A percentile compares a stretch with the other conserved stretches of the same genome.
Conservation (phyloP, 2,113 vertebrate species). For the Tringa solitaria region DNA sequence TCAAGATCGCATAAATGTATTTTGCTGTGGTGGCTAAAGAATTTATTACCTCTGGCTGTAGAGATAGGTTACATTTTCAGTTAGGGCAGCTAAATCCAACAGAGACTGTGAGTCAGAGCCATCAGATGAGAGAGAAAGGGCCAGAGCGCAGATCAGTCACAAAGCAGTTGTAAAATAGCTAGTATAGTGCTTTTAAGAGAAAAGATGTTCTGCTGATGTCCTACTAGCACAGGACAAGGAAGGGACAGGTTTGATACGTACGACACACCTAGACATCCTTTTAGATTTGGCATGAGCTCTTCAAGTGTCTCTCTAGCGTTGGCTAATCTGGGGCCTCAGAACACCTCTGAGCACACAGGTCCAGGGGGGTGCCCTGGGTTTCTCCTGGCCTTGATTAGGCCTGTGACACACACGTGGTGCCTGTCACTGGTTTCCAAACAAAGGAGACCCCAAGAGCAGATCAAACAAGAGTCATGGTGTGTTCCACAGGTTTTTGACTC, state of each 20-base stretch:
- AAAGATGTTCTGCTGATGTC: neutral
- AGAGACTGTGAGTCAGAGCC: neutral
- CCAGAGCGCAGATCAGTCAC: neutral
- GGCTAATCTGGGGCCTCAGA: neutral
- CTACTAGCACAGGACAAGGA: neutral
- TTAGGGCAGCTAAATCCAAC: neutral
- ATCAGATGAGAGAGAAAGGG: neutral
- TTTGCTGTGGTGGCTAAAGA: neutral
- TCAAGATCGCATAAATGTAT: neutral
- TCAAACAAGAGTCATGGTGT: neutral
- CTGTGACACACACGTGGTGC: neutral
- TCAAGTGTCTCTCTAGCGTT: neutral
- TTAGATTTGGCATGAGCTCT: neutral
- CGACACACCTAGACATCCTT: neutral
- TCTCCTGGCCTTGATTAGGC: neutral
- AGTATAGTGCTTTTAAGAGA: neutral
- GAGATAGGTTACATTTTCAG: neutral
- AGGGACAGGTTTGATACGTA: neutral
- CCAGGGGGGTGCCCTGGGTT: neutral
- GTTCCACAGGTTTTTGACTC: neutral
- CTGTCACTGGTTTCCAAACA: neutral
- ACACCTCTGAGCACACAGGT: neutral
- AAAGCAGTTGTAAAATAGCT: neutral
- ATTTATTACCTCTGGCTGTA: constrained; percentile 1
- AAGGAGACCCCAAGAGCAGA: neutral